phyloP scores from a whole-genome alignment of 1,140 invertebrate species.

The Spodoptera litura region DNA sequence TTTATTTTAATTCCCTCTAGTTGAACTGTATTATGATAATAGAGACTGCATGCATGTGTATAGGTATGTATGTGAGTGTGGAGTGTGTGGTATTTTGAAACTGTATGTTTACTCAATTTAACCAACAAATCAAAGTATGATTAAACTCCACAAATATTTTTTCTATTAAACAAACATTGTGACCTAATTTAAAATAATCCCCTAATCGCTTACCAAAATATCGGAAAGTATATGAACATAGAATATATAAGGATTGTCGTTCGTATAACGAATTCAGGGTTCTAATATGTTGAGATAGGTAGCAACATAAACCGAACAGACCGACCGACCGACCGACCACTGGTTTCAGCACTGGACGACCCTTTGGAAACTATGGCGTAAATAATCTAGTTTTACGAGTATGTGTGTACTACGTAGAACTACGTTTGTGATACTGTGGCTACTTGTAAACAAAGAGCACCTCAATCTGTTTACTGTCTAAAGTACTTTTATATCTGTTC shows the following conservation, averaged over 20 bases:
- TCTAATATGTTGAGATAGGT: conserved; percentile 5
- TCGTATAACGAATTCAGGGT: background rate
- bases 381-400: conserved; percentile 32
- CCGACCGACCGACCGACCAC: background rate
- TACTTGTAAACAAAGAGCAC: conserved; percentile 1
- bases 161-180: background rate
- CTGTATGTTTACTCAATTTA: no score
- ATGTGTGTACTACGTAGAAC: background rate
- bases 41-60: no score
- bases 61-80: no score
- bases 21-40: background rate
- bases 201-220: background rate
- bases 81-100: no score
- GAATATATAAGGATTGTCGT: background rate
- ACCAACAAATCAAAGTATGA: no score
- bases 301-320: conserved; percentile 16
- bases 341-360: conserved; percentile 1
- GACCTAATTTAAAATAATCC: background rate
- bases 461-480: background rate
- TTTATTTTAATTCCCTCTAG: background rate
- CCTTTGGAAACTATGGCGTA: conserved; percentile 23
- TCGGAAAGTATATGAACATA: background rate
- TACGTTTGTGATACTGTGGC: background rate
- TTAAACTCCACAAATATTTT: no score
- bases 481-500: no score